Evolutionary conservation across 30 jellyfish, hydroid and myxozoan species (phyloP).

Genomic region (Pelagia noctiluca): DNA sequence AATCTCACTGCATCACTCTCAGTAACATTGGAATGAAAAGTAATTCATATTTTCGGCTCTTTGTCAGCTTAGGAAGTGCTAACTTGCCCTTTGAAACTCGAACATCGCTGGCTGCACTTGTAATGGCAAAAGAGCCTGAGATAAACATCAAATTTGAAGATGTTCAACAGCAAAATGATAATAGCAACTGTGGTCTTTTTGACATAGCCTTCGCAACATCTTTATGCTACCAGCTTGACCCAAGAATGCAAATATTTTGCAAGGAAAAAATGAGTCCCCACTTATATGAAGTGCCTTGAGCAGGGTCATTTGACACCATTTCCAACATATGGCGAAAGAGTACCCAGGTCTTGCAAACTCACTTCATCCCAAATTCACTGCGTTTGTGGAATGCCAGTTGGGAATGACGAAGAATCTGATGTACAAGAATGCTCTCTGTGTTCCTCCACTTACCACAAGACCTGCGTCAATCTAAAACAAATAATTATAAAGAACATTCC

Average conservation of each 20-base stretch:
- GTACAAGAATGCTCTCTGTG: too few species aligned
- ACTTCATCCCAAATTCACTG: too few species aligned
- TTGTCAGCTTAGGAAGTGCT: constrained; percentile 13
- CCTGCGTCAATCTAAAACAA: too few species aligned
- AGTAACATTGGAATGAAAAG: not conserved
- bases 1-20: too few species aligned
- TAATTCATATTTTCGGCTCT: not conserved
- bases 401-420: too few species aligned
- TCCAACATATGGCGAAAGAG: too few species aligned
- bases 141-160: not conserved
- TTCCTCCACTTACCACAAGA: too few species aligned
- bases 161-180: constrained; percentile 15
- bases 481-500: too few species aligned
- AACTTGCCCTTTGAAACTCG: not conserved
- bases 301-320: not conserved
- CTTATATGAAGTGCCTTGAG: not conserved
- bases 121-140: constrained; percentile 1
- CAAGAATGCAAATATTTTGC: not conserved
- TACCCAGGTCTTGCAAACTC: too few species aligned
- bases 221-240: not conserved
- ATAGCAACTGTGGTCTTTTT: constrained; percentile 15
- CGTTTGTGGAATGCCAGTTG: too few species aligned
- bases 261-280: not conserved
- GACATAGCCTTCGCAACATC: constrained; percentile 18
- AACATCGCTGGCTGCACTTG: not conserved